Percentiles rank a stretch among this genome's conserved stretches.
phyloP scores from a whole-genome alignment of 2,888 invertebrate genomes.

The Plagodis pulveraria region DNA sequence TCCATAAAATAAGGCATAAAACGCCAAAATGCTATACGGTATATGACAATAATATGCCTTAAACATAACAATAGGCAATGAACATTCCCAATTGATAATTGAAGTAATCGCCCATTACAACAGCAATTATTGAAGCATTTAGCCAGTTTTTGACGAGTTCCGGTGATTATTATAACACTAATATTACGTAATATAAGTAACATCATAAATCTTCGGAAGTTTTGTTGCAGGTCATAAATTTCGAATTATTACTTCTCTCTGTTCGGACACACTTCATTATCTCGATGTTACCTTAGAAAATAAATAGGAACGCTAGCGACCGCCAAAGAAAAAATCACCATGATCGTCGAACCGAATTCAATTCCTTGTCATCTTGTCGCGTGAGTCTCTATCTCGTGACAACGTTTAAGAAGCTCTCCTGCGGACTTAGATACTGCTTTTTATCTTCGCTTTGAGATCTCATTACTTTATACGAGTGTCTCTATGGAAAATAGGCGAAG shows the following conservation, averaged over 20 bases:
- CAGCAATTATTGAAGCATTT: conserved; percentile 13
- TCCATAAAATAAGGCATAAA: too few relatives aligned
- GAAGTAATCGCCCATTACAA: conserved; percentile 12
- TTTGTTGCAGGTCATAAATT: conserved; percentile 25
- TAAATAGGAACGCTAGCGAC: too few relatives aligned
- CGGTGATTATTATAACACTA: conserved; percentile 14
- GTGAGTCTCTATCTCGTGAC: too few relatives aligned
- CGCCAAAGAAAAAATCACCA: too few relatives aligned
- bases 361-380: too few relatives aligned
- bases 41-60: neutral
- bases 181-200: conserved; percentile 16
- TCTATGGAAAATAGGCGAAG: too few relatives aligned
- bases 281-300: too few relatives aligned
- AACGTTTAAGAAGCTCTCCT: too few relatives aligned
- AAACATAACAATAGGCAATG: conserved; percentile 8
- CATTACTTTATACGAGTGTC: too few relatives aligned
- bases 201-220: conserved; percentile 17
- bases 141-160: conserved; percentile 3
- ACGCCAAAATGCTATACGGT: neutral
- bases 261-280: conserved; percentile 6
- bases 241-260: conserved; percentile 8
- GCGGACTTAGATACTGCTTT: too few relatives aligned
- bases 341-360: too few relatives aligned
- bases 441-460: too few relatives aligned
- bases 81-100: conserved; percentile 6